Evolutionary conservation across 2,797 vertebrate species (phyloP).

Genomic region (Lagodon rhomboides): DNA sequence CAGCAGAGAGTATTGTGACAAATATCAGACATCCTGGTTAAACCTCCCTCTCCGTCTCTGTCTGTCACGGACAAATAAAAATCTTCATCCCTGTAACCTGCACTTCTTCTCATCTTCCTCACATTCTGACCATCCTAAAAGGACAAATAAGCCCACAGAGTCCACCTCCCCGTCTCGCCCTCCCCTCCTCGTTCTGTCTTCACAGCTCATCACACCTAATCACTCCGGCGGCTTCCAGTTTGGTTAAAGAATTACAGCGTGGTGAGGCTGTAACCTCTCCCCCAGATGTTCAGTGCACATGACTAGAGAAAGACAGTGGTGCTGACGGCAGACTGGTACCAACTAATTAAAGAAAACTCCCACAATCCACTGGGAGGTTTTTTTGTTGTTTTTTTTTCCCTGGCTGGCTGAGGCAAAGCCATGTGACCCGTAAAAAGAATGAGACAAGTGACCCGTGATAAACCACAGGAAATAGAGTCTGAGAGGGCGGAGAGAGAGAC

Average conservation of each 20-base stretch:
- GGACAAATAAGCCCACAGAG: constrained; percentile 32
- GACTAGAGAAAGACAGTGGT: constrained; percentile 60
- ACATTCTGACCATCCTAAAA: constrained; percentile 3
- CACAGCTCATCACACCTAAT: constrained; percentile 74
- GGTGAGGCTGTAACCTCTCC: constrained; percentile 28
- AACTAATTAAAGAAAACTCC: constrained; percentile 73
- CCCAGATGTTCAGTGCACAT: constrained; percentile 62
- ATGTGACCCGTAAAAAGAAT: constrained; percentile 69
- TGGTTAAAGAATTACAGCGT: constrained; percentile 70
- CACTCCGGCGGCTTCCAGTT: constrained; percentile 49
- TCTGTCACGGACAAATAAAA: neutral
- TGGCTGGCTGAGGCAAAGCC: constrained; percentile 47
- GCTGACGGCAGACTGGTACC: constrained; percentile 28
- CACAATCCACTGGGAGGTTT: constrained; percentile 39
- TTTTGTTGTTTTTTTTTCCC: constrained; percentile 4
- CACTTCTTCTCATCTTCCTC: neutral
- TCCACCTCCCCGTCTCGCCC: constrained; percentile 7
- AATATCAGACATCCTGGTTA: neutral
- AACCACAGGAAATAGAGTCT: constrained; percentile 70
- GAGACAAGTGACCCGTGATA: constrained; percentile 63
- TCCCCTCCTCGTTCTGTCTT: constrained; percentile 28
- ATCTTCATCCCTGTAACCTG: neutral
- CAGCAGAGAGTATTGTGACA: neutral
- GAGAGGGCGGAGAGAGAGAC: constrained; percentile 10
- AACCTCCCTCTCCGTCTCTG: neutral